phyloP scores from a whole-genome alignment of 2,888 invertebrate species.

The Coelinius sp. region DNA sequence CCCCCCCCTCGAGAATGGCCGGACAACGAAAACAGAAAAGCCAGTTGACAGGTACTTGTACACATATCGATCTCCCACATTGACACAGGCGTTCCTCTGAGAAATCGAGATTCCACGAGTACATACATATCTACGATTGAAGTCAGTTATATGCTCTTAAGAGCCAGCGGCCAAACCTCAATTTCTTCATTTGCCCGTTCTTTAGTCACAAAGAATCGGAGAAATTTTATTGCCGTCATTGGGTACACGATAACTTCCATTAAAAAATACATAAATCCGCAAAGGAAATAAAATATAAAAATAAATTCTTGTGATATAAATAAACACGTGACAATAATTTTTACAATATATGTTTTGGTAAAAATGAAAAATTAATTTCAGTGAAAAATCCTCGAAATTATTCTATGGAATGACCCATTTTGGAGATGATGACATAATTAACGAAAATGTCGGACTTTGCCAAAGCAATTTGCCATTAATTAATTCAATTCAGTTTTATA shows the following conservation, averaged over 20 bases:
- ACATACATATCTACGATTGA: constrained; percentile 25
- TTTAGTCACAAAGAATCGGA: not conserved
- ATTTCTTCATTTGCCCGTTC: constrained; percentile 46
- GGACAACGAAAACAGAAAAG: not conserved
- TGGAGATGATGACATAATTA: not conserved
- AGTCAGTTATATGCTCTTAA: not conserved
- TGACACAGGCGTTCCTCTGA: constrained; percentile 7
- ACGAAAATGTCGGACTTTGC: not conserved
- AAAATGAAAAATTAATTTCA: too few relatives aligned
- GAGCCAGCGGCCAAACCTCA: constrained; percentile 33
- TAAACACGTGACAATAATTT: too few relatives aligned
- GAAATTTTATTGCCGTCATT: not conserved
- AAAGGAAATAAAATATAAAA: not conserved
- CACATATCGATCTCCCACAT: not conserved
- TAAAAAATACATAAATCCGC: not conserved
- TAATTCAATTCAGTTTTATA: not conserved
- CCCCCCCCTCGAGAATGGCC: too few relatives aligned
- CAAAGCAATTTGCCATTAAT: not conserved
- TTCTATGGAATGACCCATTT: not conserved
- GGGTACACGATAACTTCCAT: not conserved
- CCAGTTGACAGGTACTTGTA: constrained; percentile 10
- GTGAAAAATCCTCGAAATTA: too few relatives aligned
- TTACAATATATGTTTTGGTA: too few relatives aligned
- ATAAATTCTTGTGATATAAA: too few relatives aligned
- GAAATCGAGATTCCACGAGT: constrained; percentile 44